Conservation (phyloP, 2,113 vertebrate genomes). For the Neoarius graeffei region DNA sequence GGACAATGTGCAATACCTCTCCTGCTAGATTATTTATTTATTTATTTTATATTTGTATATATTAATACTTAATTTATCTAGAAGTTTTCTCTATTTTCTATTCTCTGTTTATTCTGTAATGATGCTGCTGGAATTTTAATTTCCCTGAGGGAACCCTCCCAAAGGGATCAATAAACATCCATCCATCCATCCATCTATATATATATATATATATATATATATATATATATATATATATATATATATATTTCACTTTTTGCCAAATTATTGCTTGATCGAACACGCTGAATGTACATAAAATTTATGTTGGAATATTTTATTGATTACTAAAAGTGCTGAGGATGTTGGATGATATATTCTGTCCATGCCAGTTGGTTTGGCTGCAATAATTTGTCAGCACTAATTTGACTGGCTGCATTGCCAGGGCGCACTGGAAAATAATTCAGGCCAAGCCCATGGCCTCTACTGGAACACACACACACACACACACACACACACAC, state of each 20-base stretch:
- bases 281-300: background rate
- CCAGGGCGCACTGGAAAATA: slow-evolving; percentile 14
- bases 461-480: background rate
- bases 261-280: background rate
- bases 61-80: too few species aligned
- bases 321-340: background rate
- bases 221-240: background rate
- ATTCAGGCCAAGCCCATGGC: slow-evolving; percentile 8
- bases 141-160: too few species aligned
- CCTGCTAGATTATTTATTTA: too few species aligned
- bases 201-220: background rate
- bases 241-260: background rate
- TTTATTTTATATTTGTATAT: too few species aligned
- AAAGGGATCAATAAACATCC: too few species aligned
- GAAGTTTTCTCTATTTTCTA: too few species aligned
- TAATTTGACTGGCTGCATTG: slow-evolving; percentile 40
- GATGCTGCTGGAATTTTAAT: too few species aligned
- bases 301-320: background rate
- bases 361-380: background rate
- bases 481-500: slow-evolving; percentile 23
- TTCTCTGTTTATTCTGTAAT: too few species aligned
- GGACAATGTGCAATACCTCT: too few species aligned
- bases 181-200: too few species aligned
- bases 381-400: slow-evolving; percentile 31
- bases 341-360: slow-evolving; percentile 22